These are phyloP conservation scores for Actenoides hombroni DNA, from an alignment of 2,113 vertebrate species.

Conservation along the genomic window DNA sequence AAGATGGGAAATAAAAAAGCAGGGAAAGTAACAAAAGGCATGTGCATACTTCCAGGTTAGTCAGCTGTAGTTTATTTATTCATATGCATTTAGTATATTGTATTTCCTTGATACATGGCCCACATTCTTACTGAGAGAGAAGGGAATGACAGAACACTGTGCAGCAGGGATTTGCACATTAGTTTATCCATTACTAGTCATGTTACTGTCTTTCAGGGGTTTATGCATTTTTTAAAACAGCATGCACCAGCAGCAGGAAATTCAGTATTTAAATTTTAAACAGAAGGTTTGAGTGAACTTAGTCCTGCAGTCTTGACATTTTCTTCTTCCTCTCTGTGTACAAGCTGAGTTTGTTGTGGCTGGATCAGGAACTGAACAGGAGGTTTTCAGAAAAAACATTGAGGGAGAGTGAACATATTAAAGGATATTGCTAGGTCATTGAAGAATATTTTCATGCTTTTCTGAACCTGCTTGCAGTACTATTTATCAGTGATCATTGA, in stretches of 20 bases:
- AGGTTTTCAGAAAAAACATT: neutral
- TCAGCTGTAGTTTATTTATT: neutral
- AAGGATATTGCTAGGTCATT: neutral
- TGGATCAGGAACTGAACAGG: neutral
- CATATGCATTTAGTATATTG: neutral
- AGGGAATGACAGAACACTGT: neutral
- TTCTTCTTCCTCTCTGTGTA: neutral
- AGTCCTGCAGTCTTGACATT: neutral
- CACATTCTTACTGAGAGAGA: neutral
- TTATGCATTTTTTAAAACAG: constrained; percentile 43
- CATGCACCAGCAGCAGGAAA: neutral
- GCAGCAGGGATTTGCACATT: neutral
- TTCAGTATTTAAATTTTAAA: constrained; percentile 48
- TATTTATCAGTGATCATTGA: neutral
- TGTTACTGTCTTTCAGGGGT: neutral
- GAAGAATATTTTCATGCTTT: neutral
- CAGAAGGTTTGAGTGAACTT: neutral
- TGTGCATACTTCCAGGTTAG: neutral
- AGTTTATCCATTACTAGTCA: neutral
- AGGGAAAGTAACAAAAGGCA: neutral
- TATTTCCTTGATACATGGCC: neutral
- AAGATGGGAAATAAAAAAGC: neutral
- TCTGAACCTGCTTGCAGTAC: neutral
- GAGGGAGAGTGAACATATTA: neutral
- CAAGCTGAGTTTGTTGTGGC: neutral